These are phyloP conservation scores for Channa argus DNA, from an alignment of 2,113 vertebrate species.

Conservation along the genomic window DNA sequence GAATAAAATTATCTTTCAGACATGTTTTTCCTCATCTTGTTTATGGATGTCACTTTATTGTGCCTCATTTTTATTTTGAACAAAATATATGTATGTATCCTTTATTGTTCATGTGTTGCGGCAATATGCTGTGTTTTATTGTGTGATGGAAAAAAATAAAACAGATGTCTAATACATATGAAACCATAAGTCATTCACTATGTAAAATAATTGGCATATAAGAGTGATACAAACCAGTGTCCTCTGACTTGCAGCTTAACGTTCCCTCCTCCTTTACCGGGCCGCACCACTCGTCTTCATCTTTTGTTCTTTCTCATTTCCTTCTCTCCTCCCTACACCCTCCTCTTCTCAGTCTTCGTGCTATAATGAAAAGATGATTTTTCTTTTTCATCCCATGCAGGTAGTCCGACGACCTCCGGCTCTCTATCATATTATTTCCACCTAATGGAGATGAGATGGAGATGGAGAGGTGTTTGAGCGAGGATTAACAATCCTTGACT, in stretches of 20 bases:
- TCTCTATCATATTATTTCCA: constrained; percentile 55
- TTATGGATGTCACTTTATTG: constrained; percentile 27
- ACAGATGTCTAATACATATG: constrained; percentile 33
- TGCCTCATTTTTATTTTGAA: not conserved
- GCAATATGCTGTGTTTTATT: constrained; percentile 35
- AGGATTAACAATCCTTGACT: constrained; percentile 37
- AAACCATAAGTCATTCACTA: not conserved
- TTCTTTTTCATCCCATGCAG: constrained; percentile 59
- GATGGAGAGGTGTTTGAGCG: constrained; percentile 45
- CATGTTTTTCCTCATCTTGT: not conserved
- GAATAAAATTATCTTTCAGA: constrained; percentile 2
- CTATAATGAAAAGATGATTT: constrained; percentile 67
- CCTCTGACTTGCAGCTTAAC: constrained; percentile 32
- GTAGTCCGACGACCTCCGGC: constrained; percentile 43
- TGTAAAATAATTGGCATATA: too few species aligned
- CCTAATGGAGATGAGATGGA: constrained; percentile 54
- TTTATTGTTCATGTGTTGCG: constrained; percentile 10
- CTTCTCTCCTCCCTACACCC: constrained; percentile 8
- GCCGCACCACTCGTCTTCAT: constrained; percentile 49
- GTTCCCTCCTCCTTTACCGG: not conserved
- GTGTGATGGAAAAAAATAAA: constrained; percentile 8
- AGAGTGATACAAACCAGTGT: not conserved
- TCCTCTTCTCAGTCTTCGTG: not conserved
- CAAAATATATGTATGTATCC: not conserved
- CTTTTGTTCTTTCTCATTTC: constrained; percentile 51